phyloP scores from a whole-genome alignment of 35 echinoderm and acorn worm species.

The Hemicentrotus pulcherrimus region DNA sequence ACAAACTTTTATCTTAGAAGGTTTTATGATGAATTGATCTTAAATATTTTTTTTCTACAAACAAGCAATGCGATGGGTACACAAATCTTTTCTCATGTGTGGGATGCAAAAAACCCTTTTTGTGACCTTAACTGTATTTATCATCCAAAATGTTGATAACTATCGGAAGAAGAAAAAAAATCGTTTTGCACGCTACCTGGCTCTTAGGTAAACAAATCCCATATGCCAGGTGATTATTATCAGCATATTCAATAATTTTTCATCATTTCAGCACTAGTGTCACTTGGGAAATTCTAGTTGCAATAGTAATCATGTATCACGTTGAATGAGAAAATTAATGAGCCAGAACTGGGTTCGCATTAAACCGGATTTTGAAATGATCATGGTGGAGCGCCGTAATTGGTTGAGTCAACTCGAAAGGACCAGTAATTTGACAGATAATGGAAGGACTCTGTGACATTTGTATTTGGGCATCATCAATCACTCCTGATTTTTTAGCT shows the following conservation, averaged over 20 bases:
- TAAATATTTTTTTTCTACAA: neutral
- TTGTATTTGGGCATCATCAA: neutral
- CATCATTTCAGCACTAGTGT: neutral
- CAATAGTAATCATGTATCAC: neutral
- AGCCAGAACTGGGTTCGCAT: neutral
- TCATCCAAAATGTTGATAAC: neutral
- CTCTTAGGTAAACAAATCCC: neutral
- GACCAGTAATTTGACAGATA: neutral
- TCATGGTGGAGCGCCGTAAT: neutral
- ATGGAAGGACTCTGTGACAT: neutral
- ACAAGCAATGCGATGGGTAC: neutral
- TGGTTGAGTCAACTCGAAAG: neutral
- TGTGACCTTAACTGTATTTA: neutral
- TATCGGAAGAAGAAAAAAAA: neutral
- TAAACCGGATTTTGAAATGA: neutral
- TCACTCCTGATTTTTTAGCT: neutral
- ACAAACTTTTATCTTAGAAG: neutral
- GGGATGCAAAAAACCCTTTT: neutral
- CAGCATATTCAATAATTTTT: neutral
- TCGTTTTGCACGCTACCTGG: neutral
- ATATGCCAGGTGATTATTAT: neutral
- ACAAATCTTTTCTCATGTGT: neutral
- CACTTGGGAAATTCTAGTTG: neutral
- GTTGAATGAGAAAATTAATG: neutral
- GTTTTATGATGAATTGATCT: neutral